Evolutionary conservation across 2,888 invertebrate species (phyloP), one percentile per base, ranked within the genome.

Genomic region (Linyphia triangularis): DNA sequence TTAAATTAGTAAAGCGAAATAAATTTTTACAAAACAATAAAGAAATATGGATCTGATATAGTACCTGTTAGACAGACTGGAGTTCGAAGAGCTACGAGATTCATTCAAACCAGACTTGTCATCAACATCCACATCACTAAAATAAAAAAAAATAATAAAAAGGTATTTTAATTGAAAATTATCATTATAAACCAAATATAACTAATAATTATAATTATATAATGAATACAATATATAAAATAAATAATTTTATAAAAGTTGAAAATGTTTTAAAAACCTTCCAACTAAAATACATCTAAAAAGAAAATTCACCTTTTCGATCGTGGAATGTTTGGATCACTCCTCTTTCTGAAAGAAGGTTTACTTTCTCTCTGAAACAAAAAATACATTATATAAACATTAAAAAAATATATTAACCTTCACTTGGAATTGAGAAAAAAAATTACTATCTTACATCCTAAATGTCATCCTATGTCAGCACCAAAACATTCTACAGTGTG

Each of bases 31-130:
- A n/a, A n/a, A n/a, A n/a, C n/a, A n/a, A n/a, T n/a, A n/a, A n/a
- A n/a, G n/a, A n/a, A n/a, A n/a, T n/a, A n/a, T n/a, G n/a, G n/a
- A n/a, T n/a, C n/a, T 43, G 2, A 43, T n/a, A n/a, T n/a, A 67
- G 19, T 92, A 94, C 94, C 95, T 94, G 91, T 94, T 94, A 89
- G 95, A 95, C 91, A 95, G 93, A 93, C 95, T 95, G 91, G 95
- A 95, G 93, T 94, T 95, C 90, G 96, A 96, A 90, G 96, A 96
- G 93, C 95, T 95, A 91, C 95, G 95, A 91, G 95, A 95, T 92
- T 94, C 91, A 88, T 92, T 92, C 37, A 93, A 91, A 19, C 91
- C 90, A 10, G 91, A 90, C 79, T 91, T 92, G 91, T 94, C 94
- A 91, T 95, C 94, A 93, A 95, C 94, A 92, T 96, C 95, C 92